Evolutionary conservation across 2,797 vertebrate species (phyloP).

Genomic region (Tadarida brasiliensis): DNA sequence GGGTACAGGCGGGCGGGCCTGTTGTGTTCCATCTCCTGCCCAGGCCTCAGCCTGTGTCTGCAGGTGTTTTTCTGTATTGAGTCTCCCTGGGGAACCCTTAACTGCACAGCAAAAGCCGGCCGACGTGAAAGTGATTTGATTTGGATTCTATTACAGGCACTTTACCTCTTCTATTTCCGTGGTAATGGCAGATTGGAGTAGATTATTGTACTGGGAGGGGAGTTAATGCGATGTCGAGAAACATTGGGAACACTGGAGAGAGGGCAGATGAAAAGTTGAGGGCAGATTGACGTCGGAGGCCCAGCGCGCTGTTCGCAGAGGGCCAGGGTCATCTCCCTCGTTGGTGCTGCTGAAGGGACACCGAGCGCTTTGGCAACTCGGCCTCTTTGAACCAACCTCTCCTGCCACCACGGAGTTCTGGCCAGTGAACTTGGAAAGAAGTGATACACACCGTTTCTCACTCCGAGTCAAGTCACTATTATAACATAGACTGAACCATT

Average conservation of each 20-base stretch:
- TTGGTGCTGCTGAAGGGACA: not conserved
- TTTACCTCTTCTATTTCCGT: constrained; percentile 93
- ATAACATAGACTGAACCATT: not conserved
- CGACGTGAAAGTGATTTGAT: constrained; percentile 94
- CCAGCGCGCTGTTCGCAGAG: constrained; percentile 27
- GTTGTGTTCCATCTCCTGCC: constrained; percentile 90
- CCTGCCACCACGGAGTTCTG: not conserved
- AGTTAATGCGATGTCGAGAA: constrained; percentile 92
- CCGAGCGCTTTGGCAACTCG: constrained; percentile 11
- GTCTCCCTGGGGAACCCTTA: constrained; percentile 90
- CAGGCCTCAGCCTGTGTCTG: constrained; percentile 89
- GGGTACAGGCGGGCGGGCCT: constrained; percentile 86
- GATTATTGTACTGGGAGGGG: constrained; percentile 92
- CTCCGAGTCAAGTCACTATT: not conserved
- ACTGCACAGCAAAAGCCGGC: constrained; percentile 90
- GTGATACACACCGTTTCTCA: not conserved
- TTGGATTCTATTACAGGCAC: constrained; percentile 93
- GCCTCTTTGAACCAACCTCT: not conserved
- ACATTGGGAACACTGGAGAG: constrained; percentile 88
- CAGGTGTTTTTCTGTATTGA: constrained; percentile 92
- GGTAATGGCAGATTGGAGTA: constrained; percentile 93
- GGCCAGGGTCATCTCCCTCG: constrained; percentile 43
- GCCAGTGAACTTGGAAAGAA: not conserved
- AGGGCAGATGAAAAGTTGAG: constrained; percentile 87
- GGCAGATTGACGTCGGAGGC: constrained; percentile 82